Evolutionary conservation across 53 echinoderm and acorn worm genomes (phyloP).

Genomic region (Patiria pectinifera): DNA sequence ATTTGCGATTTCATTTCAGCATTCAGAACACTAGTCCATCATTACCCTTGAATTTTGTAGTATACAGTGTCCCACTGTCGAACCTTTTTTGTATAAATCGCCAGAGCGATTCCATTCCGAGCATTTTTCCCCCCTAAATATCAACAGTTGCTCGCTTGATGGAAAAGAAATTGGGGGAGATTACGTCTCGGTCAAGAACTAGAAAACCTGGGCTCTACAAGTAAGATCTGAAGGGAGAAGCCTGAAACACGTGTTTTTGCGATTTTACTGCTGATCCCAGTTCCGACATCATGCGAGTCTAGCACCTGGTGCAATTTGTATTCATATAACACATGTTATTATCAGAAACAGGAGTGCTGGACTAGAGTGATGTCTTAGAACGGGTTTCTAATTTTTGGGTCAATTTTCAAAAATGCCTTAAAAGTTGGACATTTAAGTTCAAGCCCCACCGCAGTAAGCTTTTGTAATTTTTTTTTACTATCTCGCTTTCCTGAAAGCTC

Average conservation of each 20-base stretch:
- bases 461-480: too few relatives aligned
- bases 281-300: constrained; percentile 33
- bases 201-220: neutral
- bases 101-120: constrained; percentile 20
- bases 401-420: neutral
- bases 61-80: neutral
- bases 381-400: neutral
- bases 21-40: too few relatives aligned
- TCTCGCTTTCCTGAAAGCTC: too few relatives aligned
- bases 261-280: constrained; percentile 17
- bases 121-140: constrained; percentile 30
- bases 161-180: constrained; percentile 14
- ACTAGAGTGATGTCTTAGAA: neutral
- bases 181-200: constrained; percentile 1
- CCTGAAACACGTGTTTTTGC: constrained; percentile 18
- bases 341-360: neutral
- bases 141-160: constrained; percentile 5
- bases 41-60: neutral
- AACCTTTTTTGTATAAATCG: constrained; percentile 30
- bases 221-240: neutral
- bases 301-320: constrained; percentile 31
- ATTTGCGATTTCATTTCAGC: too few relatives aligned
- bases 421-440: too few relatives aligned
- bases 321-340: constrained; percentile 17
- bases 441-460: too few relatives aligned